Percentiles rank a stretch among this genome's conserved stretches.
phyloP scores from a whole-genome alignment of 2,888 invertebrate species.

The Seira musarum region DNA sequence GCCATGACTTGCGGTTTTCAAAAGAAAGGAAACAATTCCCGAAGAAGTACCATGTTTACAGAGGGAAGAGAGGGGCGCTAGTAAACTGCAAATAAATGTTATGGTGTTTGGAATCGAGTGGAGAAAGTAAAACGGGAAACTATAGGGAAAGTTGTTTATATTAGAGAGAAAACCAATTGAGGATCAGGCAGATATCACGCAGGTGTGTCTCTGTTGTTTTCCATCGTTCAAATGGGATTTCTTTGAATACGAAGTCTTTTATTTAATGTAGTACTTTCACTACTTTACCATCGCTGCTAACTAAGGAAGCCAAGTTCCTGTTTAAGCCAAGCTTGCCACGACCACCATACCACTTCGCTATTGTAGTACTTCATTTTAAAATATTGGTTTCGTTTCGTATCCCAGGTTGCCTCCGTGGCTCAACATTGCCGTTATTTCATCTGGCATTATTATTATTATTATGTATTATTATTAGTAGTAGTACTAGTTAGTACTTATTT shows the following conservation, averaged over 20 bases:
- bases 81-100: neutral
- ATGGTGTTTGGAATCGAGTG: neutral
- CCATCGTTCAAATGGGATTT: neutral
- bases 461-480: too few species aligned
- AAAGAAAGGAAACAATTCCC: conserved; percentile 18
- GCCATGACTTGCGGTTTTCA: neutral
- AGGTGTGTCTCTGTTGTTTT: conserved; percentile 16
- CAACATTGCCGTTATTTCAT: neutral
- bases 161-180: conserved; percentile 8
- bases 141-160: neutral
- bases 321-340: neutral
- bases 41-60: neutral
- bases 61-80: neutral
- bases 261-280: neutral
- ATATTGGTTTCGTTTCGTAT: neutral
- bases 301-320: too few species aligned
- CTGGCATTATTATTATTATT: neutral
- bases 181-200: conserved; percentile 14
- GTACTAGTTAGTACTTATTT: too few species aligned
- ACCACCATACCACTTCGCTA: neutral
- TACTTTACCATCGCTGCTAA: too few species aligned
- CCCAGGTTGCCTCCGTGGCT: neutral
- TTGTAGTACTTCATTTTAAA: neutral
- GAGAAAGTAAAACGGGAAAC: neutral
- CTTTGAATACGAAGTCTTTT: neutral